Percentiles rank a stretch among this genome's conserved stretches.
Conservation (phyloP, 1,140 invertebrate species). For the Sitophilus oryzae region DNA sequence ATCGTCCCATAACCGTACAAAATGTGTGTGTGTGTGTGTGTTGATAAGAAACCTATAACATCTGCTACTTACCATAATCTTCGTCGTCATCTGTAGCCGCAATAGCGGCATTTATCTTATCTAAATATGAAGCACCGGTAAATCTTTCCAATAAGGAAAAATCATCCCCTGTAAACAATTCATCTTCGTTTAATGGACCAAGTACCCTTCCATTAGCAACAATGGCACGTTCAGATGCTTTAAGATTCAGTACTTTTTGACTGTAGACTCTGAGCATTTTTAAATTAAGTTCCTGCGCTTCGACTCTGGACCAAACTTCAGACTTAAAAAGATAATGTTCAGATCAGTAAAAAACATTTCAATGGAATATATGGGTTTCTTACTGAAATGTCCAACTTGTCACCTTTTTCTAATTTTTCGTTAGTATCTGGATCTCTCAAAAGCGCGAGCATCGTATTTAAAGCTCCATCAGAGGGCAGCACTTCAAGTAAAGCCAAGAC, state of each 20-base stretch:
- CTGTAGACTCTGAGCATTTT: conserved; percentile 57
- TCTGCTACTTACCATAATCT: conserved; percentile 46
- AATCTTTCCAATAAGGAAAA: conserved; percentile 82
- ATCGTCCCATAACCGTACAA: too few species aligned
- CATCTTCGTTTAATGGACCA: conserved; percentile 71
- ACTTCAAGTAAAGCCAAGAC: conserved; percentile 57
- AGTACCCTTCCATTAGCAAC: conserved; percentile 87
- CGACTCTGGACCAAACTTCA: conserved; percentile 34
- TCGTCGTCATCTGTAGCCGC: conserved; percentile 47
- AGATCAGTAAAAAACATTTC: conserved; percentile 1
- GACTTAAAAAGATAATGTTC: conserved; percentile 24
- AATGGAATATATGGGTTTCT: conserved; percentile 5
- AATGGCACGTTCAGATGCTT: conserved; percentile 58
- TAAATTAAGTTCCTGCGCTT: conserved; percentile 48
- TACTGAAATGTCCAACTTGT: conserved; percentile 39
- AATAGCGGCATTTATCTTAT: conserved; percentile 68
- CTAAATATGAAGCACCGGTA: conserved; percentile 66
- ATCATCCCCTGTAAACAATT: conserved; percentile 85
- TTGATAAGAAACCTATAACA: too few species aligned
- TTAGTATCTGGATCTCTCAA: conserved; percentile 53
- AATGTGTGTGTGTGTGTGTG: too few species aligned
- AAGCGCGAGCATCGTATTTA: conserved; percentile 61
- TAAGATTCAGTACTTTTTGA: conserved; percentile 52
- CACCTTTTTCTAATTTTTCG: conserved; percentile 38
- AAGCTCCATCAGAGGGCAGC: conserved; percentile 54